Evolutionary conservation across 2,888 invertebrate species (phyloP).

Genomic region (Frankliniella intonsa): DNA sequence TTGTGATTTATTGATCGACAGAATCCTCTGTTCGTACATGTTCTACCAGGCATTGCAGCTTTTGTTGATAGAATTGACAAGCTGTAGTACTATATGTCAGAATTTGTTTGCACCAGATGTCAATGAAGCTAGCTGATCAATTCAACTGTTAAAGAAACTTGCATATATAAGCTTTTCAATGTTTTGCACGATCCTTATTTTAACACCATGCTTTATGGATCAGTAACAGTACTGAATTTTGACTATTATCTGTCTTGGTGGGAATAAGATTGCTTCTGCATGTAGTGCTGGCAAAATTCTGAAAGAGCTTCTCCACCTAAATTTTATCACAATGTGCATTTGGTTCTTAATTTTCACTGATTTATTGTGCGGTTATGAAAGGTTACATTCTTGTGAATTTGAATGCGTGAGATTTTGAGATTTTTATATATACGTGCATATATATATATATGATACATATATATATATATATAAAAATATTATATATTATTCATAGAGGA

Average conservation of each 20-base stretch:
- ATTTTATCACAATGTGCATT: constrained; percentile 12
- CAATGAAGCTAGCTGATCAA: constrained; percentile 12
- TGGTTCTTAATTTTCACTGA: constrained; percentile 12
- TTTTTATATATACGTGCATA: constrained; percentile 24
- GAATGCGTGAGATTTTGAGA: constrained; percentile 20
- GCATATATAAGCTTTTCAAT: not conserved
- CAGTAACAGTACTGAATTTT: not conserved
- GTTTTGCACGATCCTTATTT: not conserved
- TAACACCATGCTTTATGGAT: not conserved
- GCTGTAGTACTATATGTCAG: constrained; percentile 16
- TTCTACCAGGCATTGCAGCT: constrained; percentile 7
- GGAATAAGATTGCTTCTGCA: not conserved
- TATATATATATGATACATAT: not conserved
- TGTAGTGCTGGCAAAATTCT: not conserved
- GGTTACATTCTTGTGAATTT: constrained; percentile 7
- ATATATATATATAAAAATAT: constrained; percentile 14
- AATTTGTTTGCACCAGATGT: constrained; percentile 1
- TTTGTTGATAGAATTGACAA: constrained; percentile 16
- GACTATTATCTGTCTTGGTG: not conserved
- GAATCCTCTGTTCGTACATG: not conserved
- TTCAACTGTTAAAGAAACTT: not conserved
- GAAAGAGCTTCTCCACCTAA: not conserved
- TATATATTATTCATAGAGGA: constrained; percentile 15
- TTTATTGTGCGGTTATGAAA: not conserved
- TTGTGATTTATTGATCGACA: constrained; percentile 6